A percentile compares a stretch with the other conserved stretches of the same genome.
phyloP scores from a whole-genome alignment of 37 sponge, comb jelly and placozoan species.

The Halisarca cf. caerulea region DNA sequence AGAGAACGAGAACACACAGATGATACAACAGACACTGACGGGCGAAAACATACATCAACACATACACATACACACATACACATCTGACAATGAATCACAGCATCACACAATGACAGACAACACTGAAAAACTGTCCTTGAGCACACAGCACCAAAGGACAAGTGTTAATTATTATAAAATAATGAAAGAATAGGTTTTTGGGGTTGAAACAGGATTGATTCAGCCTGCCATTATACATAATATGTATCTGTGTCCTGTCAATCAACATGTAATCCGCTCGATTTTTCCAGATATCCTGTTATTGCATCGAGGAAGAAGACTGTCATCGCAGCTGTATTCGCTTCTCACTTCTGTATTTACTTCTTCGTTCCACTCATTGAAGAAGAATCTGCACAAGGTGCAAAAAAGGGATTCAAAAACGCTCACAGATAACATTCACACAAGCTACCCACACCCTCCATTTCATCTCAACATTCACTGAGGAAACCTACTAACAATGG shows the following conservation, averaged over 20 bases:
- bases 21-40: too few relatives aligned
- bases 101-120: not conserved
- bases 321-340: not conserved
- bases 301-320: not conserved
- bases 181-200: constrained; percentile 1
- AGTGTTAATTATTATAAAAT: not conserved
- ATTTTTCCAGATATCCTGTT: constrained; percentile 3
- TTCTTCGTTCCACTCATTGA: constrained; percentile 8
- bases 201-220: too few relatives aligned
- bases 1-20: too few relatives aligned
- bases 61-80: too few relatives aligned
- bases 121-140: not conserved
- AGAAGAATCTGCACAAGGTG: constrained; percentile 19
- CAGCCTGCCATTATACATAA: not conserved
- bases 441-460: too few relatives aligned
- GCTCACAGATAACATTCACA: too few relatives aligned
- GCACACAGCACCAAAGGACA: not conserved
- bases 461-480: too few relatives aligned
- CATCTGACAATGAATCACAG: too few relatives aligned
- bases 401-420: too few relatives aligned
- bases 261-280: not conserved
- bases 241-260: not conserved
- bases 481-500: too few relatives aligned
- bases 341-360: not conserved
- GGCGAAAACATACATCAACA: too few relatives aligned